Base-by-base conservation (phyloP, 2,888 invertebrate genomes). In the Balanococcus diminutus region DNA sequence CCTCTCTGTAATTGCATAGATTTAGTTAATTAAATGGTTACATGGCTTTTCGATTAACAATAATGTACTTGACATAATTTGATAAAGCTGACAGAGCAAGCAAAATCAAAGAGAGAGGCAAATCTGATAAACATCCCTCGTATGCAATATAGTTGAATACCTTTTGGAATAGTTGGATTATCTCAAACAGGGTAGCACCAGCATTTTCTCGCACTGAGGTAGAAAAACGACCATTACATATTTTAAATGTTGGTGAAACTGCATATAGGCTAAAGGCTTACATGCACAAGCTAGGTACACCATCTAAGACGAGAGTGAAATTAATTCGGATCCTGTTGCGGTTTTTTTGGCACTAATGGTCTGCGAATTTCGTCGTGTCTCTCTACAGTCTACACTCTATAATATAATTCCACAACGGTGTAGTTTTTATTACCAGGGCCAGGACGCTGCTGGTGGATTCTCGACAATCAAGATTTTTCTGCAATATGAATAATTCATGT, bases 401-500 rank as follows among this genome's bases (percentile, higher is more conserved):
- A 22, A 22, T 22, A 56, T 67, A 67, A 31, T 67, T 67, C 67
- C 28, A 79, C 36, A 3, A 32, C n/a, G 36, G 75, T 79, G 75
- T 79, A 79, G 75, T 79, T 67, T 79, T 79, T 79, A 79, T 79
- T 79, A 79, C 9, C 25, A 19, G 19, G 16, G 19, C 32, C 14
- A 11, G 11, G 22, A 16, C 61, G 67, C 3, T 79, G 75, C 36
- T n/a, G 19, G 75, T 79, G 32, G 22, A 79, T 79, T 19, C 75
- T 36, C 75, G 75, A 79, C 75, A 19, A 79, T 79, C 75, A 79
- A 79, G 75, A 79, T 79, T 79, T 67, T 79, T 79, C 75, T 79
- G 75, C 75, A 79, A 79, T 79, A 79, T 79, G 36, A 79, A 79
- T 79, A 79, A 79, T 79, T 79, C 75, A 79, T 79, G 75, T 79